Base-by-base conservation (phyloP, 2,888 invertebrate genomes). In the Brachynemurus nebulosus region DNA sequence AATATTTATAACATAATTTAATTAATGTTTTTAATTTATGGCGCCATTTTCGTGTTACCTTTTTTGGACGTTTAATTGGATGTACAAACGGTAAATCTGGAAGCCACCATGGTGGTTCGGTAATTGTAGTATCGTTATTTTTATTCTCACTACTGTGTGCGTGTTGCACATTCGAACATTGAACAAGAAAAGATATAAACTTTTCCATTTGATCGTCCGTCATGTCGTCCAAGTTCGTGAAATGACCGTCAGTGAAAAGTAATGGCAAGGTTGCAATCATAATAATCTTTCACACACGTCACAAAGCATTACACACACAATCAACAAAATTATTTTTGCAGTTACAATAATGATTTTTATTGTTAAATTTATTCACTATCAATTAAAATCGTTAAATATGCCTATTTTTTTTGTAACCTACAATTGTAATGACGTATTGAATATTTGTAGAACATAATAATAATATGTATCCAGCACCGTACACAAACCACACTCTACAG, bases 41-140 rank as follows among this genome's bases (percentile, higher is more conserved):
- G 20, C 46, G 44, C 52, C 52, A 52, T 34, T 51, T 48, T 4
- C 34, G 9, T 2, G 39, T 34, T 14, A 40, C 45, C 34, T 17
- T 36, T 8, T 42, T 44, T 20, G 34, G 33, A 25, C 38, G 42
- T 14, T 18, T 38, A 25, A 51, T 38, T 7, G 51, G 51, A 35
- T 47, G 40, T 18, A 34, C 30, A 40, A 49, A 53, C 19, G 48
- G 42, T 11, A 54, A 42, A 38, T 50, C 46, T 23, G 47, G 49
- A 14, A 54, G 52, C 55, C 55, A 56, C 53, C 55, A 55, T 30
- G 45, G 37, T 18, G 54, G 53, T 38, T 48, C 44, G 19, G 17
- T n/a, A n/a, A 44, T 18, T 16, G 47, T 33, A 40, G 11, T 18
- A 12, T 18, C 19, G 14, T 37, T 40, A 37, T 42, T 42, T 18